A percentile compares a stretch with the other conserved stretches of the same genome.
Conservation (phyloP, 2,113 vertebrate species). For the Lontra canadensis region DNA sequence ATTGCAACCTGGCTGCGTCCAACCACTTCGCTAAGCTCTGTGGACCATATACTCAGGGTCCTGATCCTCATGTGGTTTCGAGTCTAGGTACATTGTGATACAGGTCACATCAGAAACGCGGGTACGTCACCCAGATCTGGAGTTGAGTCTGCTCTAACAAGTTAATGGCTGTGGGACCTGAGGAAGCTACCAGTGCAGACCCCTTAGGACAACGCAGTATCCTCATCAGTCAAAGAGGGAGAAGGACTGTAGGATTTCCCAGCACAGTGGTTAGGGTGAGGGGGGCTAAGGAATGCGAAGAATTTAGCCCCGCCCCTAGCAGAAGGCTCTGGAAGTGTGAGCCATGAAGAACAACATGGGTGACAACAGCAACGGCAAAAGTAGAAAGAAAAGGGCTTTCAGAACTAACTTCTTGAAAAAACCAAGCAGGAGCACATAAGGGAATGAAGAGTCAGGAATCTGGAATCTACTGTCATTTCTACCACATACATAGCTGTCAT, state of each 20-base stretch:
- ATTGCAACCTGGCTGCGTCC: neutral
- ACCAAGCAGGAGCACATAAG: neutral
- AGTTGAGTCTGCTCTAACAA: neutral
- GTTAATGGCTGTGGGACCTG: neutral
- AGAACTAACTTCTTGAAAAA: neutral
- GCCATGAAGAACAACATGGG: neutral
- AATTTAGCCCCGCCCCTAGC: neutral
- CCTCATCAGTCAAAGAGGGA: neutral
- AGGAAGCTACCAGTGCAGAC: neutral
- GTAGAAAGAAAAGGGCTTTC: neutral
- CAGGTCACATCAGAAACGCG: neutral
- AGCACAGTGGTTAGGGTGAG: too few species aligned
- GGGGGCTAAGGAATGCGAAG: neutral
- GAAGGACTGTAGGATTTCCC: neutral
- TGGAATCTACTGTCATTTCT: neutral
- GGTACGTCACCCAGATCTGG: neutral
- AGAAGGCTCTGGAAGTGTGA: neutral
- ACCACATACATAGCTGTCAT: neutral
- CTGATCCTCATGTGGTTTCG: neutral
- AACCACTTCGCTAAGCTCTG: neutral
- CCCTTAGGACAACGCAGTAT: fast-evolving
- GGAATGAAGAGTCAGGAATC: neutral
- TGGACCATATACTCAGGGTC: neutral
- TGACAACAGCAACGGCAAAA: neutral
- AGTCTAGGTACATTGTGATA: neutral